phyloP scores from a whole-genome alignment of 2,113 vertebrate genomes.

The Petaurus breviceps region DNA sequence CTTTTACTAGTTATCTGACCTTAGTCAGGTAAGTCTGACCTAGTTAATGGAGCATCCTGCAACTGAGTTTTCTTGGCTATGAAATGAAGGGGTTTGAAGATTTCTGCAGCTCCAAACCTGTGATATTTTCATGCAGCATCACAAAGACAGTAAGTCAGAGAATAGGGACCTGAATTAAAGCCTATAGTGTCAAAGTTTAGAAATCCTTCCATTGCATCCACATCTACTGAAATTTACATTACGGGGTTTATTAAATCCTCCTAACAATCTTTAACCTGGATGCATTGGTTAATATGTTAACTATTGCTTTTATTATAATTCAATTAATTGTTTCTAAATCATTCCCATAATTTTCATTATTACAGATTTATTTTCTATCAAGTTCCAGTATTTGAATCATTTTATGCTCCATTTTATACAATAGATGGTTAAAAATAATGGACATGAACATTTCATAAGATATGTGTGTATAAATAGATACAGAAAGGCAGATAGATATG shows the following conservation, averaged over 20 bases:
- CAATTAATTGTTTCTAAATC: conserved; percentile 5
- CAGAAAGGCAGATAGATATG: no score
- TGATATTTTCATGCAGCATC: not conserved
- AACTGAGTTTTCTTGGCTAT: not conserved
- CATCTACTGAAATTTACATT: not conserved
- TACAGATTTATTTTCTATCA: not conserved
- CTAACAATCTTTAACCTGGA: conserved; percentile 24
- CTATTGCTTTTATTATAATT: conserved; percentile 36
- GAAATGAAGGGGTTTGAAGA: not conserved
- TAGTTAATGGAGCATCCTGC: no score
- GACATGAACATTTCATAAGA: not conserved
- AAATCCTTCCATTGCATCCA: not conserved
- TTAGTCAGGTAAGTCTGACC: no score
- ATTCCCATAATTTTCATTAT: conserved; percentile 6
- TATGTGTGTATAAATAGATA: no score
- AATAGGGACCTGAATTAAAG: not conserved
- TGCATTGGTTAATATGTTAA: conserved; percentile 32
- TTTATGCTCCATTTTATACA: not conserved
- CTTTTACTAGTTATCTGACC: not conserved
- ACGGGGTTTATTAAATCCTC: conserved; percentile 32
- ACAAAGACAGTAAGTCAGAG: not conserved
- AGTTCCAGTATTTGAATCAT: conserved; percentile 61
- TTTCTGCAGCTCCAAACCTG: not conserved
- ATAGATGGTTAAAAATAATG: not conserved
- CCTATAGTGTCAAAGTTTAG: not conserved